Evolutionary conservation across 2,888 invertebrate species (phyloP).

Genomic region (Eulithis prunata): DNA sequence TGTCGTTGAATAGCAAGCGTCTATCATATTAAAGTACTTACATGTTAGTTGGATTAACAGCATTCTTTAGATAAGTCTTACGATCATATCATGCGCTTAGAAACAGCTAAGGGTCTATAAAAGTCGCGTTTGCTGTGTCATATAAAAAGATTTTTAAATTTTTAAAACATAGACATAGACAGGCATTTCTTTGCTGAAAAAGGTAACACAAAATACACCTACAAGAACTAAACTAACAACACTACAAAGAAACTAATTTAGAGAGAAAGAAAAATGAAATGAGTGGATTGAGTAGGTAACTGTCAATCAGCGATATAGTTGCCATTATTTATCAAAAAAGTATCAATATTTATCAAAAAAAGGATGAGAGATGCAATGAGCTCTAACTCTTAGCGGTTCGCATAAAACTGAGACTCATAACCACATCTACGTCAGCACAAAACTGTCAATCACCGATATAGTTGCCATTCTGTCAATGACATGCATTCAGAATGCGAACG

Average conservation of each 20-base stretch:
- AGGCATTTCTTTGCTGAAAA: too few relatives aligned
- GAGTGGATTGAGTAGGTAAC: too few relatives aligned
- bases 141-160: conserved; percentile 7
- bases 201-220: too few relatives aligned
- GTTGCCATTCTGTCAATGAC: not conserved
- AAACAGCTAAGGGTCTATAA: conserved; percentile 38
- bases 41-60: conserved; percentile 36
- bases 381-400: not conserved
- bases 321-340: too few relatives aligned
- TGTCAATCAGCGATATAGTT: too few relatives aligned
- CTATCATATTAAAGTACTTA: conserved; percentile 35
- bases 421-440: not conserved
- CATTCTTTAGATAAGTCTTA: conserved; percentile 35
- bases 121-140: conserved; percentile 12
- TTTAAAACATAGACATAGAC: not conserved
- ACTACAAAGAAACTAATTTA: too few relatives aligned
- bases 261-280: too few relatives aligned
- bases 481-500: conserved; percentile 1
- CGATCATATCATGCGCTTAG: conserved; percentile 33
- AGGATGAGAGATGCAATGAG: too few relatives aligned
- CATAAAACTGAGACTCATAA: not conserved
- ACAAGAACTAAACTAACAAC: too few relatives aligned
- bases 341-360: too few relatives aligned
- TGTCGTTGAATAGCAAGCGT: conserved; percentile 40
- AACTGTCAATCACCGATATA: not conserved